These are phyloP conservation scores for Drepanosiphum platanoidis DNA, from an alignment of 2,888 invertebrate genomes.

Conservation along the genomic window DNA sequence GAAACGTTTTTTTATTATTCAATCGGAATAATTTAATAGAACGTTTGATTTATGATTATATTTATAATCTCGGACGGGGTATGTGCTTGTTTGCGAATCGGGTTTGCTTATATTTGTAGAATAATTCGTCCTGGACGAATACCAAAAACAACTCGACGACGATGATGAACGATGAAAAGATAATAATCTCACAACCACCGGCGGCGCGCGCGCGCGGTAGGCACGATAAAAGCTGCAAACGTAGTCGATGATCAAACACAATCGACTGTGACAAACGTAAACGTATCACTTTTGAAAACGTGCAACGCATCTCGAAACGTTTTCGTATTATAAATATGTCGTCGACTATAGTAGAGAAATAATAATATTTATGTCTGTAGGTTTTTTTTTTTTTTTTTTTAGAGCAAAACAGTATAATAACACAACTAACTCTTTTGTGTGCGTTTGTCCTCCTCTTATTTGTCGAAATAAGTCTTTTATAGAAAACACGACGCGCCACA, in stretches of 20 bases:
- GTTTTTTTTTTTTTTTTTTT: not conserved
- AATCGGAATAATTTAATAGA: constrained; percentile 20
- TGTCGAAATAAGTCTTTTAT: not conserved
- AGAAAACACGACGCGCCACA: not conserved
- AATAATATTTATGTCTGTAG: too few species aligned
- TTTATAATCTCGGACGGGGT: constrained; percentile 1
- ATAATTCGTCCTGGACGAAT: constrained; percentile 28
- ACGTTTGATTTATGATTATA: constrained; percentile 9
- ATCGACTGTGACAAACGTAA: not conserved
- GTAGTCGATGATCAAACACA: not conserved
- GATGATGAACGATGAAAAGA: constrained; percentile 27
- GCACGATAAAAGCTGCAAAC: not conserved
- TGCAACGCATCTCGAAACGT: not conserved
- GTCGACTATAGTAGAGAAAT: not conserved
- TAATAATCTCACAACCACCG: not conserved
- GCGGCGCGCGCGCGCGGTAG: too few species aligned
- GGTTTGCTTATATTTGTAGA: constrained; percentile 22
- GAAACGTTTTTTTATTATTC: constrained; percentile 18
- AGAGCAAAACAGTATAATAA: not conserved
- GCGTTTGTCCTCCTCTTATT: not conserved
- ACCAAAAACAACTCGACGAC: constrained; percentile 11
- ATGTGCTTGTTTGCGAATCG: constrained; percentile 2
- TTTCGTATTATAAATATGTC: not conserved
- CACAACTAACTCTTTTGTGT: too few species aligned
- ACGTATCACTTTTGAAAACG: not conserved